Base-by-base conservation (phyloP, 1,140 invertebrate species). In the Sinella curviseta region DNA sequence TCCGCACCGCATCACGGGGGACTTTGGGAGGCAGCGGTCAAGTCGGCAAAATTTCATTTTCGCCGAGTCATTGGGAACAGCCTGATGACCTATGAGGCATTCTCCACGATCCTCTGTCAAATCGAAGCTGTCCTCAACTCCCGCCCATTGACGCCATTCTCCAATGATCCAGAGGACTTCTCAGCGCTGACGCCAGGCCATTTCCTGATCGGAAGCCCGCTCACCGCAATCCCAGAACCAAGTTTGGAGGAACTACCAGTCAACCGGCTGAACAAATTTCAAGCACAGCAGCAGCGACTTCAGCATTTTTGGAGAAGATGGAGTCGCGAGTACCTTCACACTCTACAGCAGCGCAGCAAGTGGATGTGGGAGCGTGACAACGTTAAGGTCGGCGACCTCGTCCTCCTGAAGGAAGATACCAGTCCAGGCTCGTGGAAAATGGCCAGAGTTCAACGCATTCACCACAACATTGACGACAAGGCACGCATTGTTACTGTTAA, bases 111-210 rank as follows among this genome's bases (percentile, higher is more conserved):
- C 24, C 76, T 86, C 34, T 83, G 82, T 55, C 84, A 85, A 78
- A 79, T 86, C 1, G 86, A 86, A 57, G 84, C 86, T 1, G 75
- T 85, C 31, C 79, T 87, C 8, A 88, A 88, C 82, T 87, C 85
- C 24, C 83, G 86, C 34, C 86, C 86, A n/a, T 35, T 88, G n/a
- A 85, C 84, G 28, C 85, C 85, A 54, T 39, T 88, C 0, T 84
- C 84, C 8, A 79, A 82, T 54, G 83, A 85, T 79, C 85, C 84
- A 33, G 77, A 82, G 70, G 86, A 87, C 70, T 80, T 85, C 0
- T 73, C 75, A 12, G 79, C 78, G 36, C 77, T 85, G 57, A 85
- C 84, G 26, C 84, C 84, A 33, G 48, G 82, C 0, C 77, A 82
- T 67, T 82, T 84, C 39, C 55, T 80, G 17, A 80, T 77, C 28